A percentile compares a stretch with the other conserved stretches of the same genome.
These are phyloP conservation scores for Sitobion miscanthi DNA, from an alignment of 1,140 invertebrate species.

Conservation along the genomic window DNA sequence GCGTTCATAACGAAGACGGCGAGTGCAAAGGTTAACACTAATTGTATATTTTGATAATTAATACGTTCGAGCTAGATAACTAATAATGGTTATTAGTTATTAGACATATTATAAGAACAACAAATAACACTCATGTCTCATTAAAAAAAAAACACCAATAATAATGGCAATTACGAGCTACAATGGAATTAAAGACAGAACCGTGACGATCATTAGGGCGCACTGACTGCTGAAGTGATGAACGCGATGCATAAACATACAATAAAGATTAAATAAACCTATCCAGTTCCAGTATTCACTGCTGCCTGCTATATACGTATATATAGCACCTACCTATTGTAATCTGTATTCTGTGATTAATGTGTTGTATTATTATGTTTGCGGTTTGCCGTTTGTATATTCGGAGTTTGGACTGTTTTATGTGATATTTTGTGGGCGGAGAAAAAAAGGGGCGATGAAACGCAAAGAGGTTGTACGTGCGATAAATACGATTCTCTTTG, in stretches of 20 bases:
- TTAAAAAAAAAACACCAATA: neutral
- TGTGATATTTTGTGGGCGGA: constrained; percentile 28
- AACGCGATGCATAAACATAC: neutral
- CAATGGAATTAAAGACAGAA: neutral
- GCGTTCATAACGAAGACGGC: neutral
- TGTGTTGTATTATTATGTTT: neutral
- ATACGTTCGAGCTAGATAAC: neutral
- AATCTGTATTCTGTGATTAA: neutral
- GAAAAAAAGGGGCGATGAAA: neutral
- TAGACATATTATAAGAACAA: neutral
- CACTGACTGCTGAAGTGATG: neutral
- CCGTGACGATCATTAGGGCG: neutral
- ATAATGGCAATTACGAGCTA: neutral
- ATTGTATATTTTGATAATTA: neutral
- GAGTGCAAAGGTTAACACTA: no score
- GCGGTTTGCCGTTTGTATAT: neutral
- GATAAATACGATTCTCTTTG: neutral
- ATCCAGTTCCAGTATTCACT: neutral
- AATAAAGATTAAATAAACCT: neutral
- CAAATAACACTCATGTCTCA: neutral
- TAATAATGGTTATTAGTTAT: neutral
- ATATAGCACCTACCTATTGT: neutral
- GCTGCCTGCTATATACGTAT: neutral
- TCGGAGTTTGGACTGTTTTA: neutral
- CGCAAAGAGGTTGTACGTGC: neutral